Evolutionary conservation across 2,113 vertebrate species (phyloP).

Genomic region (Ceyx melanurus): DNA sequence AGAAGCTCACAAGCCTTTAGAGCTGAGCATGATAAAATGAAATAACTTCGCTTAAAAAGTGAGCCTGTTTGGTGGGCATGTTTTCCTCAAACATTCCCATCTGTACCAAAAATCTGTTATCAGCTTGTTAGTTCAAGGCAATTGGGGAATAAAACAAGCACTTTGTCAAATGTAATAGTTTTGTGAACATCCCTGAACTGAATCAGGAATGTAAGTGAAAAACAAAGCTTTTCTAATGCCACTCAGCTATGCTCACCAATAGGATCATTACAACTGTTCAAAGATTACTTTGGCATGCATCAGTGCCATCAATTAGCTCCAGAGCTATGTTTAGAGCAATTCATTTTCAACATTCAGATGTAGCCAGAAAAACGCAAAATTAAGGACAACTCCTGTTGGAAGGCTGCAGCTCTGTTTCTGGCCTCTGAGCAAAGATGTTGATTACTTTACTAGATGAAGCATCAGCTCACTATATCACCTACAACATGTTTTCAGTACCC

Average conservation of each 20-base stretch:
- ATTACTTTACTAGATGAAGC: not conserved
- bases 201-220: not conserved
- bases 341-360: not conserved
- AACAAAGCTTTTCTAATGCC: slow-evolving; percentile 5
- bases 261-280: not conserved
- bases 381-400: not conserved
- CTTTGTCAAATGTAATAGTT: not conserved
- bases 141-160: not conserved
- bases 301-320: not conserved
- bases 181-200: not conserved
- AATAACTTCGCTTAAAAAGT: not conserved
- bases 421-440: not conserved
- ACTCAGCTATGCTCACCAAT: not conserved
- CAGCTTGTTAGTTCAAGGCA: slow-evolving; percentile 21
- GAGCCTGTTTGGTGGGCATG: not conserved
- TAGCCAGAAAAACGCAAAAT: not conserved
- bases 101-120: not conserved
- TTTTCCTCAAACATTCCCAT: slow-evolving; percentile 23
- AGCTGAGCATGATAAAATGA: not conserved
- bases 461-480: not conserved
- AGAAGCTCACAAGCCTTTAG: not conserved
- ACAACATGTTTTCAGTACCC: not conserved
- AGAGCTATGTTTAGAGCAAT: not conserved
- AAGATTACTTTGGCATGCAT: not conserved
- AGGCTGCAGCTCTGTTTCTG: not conserved